phyloP scores from a whole-genome alignment of 2,888 invertebrate genomes.

The Syritta pipiens region DNA sequence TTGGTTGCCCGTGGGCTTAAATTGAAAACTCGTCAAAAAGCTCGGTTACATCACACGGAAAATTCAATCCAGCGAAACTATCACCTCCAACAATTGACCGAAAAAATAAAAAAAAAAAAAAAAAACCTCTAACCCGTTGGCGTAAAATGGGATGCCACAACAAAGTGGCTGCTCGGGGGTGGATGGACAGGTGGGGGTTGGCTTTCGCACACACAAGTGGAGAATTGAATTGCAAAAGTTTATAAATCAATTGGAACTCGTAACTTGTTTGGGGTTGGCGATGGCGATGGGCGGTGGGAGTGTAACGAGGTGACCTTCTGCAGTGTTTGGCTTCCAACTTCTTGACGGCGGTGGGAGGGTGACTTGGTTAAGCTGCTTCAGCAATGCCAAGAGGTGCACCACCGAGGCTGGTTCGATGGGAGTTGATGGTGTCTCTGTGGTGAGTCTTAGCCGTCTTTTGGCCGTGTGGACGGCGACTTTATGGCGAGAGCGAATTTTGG shows the following conservation, averaged over 20 bases:
- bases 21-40: slow-evolving; percentile 65
- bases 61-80: slow-evolving; percentile 65
- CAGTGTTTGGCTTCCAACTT: too few species aligned
- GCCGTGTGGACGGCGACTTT: too few species aligned
- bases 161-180: background rate
- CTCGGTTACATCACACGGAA: slow-evolving; percentile 58
- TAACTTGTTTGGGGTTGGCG: slow-evolving; percentile 32
- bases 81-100: slow-evolving; percentile 62
- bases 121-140: slow-evolving; percentile 44
- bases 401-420: too few species aligned
- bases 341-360: too few species aligned
- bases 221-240: slow-evolving; percentile 66
- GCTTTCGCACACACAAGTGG: slow-evolving; percentile 22
- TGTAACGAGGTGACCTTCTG: background rate
- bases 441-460: too few species aligned
- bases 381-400: too few species aligned
- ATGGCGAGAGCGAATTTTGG: too few species aligned
- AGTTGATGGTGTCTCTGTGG: too few species aligned
- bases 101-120: too few species aligned
- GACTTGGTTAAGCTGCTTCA: too few species aligned
- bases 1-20: slow-evolving; percentile 41
- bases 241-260: slow-evolving; percentile 66
- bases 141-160: slow-evolving; percentile 33
- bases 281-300: background rate
- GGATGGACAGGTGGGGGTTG: background rate